A percentile compares a stretch with the other conserved stretches of the same genome.
Evolutionary conservation across 2,113 vertebrate genomes (phyloP).

Genomic region (Diphyllodes magnificus): DNA sequence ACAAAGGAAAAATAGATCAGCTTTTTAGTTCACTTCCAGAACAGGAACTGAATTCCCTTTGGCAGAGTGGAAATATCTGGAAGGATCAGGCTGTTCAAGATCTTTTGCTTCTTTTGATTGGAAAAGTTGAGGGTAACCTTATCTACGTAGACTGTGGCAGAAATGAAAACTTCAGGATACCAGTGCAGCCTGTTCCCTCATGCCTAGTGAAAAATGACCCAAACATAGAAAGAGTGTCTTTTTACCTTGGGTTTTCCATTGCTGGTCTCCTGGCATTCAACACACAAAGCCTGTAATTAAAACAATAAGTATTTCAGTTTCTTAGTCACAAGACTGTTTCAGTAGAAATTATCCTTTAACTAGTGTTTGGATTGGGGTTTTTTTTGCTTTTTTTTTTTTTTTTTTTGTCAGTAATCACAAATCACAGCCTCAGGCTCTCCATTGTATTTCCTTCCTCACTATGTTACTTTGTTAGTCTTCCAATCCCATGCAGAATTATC

Average conservation of each 20-base stretch:
- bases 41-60: conserved; percentile 29
- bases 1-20: conserved; percentile 60
- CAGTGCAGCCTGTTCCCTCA: conserved; percentile 52
- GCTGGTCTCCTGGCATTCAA: conserved; percentile 65
- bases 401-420: neutral
- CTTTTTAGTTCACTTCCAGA: neutral
- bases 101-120: conserved; percentile 43
- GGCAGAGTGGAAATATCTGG: conserved; percentile 62
- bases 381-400: neutral
- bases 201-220: conserved; percentile 35
- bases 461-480: neutral
- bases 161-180: conserved; percentile 52
- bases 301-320: neutral
- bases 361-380: neutral
- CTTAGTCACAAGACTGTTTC: neutral
- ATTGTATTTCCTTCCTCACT: neutral
- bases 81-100: conserved; percentile 18
- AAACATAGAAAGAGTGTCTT: conserved; percentile 59
- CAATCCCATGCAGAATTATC: neutral
- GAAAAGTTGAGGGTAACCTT: conserved; percentile 39
- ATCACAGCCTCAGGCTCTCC: neutral
- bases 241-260: conserved; percentile 70
- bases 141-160: conserved; percentile 58
- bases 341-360: neutral
- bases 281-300: neutral